Evolutionary conservation across 92 coral and sea anemone species (phyloP).

Genomic region (Parazoanthus darwini): DNA sequence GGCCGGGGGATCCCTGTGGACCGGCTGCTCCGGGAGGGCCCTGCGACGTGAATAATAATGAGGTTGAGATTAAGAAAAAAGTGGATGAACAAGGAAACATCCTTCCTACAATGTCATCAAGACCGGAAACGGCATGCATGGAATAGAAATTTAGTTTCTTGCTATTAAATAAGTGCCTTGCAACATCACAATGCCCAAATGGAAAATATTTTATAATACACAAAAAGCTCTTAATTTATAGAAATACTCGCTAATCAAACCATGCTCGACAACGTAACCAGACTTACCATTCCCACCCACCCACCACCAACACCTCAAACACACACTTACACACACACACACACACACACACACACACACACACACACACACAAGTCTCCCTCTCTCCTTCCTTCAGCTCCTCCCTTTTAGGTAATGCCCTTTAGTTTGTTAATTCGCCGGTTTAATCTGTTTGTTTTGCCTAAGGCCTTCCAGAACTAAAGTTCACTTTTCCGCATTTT

Average conservation of each 20-base stretch:
- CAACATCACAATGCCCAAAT: not conserved
- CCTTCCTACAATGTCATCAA: not conserved
- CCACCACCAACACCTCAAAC: too few species aligned
- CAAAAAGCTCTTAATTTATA: not conserved
- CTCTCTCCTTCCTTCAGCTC: not conserved
- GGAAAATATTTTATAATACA: too few species aligned
- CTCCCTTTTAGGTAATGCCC: too few species aligned
- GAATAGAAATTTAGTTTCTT: too few species aligned
- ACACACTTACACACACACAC: too few species aligned
- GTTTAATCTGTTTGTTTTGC: too few species aligned
- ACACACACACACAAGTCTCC: too few species aligned
- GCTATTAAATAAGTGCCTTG: not conserved
- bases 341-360: too few species aligned
- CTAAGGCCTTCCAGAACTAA: not conserved
- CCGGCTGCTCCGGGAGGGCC: conserved; percentile 31
- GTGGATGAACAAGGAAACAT: not conserved
- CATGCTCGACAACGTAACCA: too few species aligned
- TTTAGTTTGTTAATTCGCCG: too few species aligned
- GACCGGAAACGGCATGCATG: not conserved
- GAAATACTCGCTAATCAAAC: not conserved
- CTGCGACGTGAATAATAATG: not conserved
- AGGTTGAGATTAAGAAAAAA: not conserved
- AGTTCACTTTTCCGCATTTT: not conserved
- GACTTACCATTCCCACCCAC: too few species aligned
- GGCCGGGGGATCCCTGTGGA: conserved; percentile 39